Base-by-base conservation (phyloP, 1,140 invertebrate species). In the Pogonomyrmex barbatus region DNA sequence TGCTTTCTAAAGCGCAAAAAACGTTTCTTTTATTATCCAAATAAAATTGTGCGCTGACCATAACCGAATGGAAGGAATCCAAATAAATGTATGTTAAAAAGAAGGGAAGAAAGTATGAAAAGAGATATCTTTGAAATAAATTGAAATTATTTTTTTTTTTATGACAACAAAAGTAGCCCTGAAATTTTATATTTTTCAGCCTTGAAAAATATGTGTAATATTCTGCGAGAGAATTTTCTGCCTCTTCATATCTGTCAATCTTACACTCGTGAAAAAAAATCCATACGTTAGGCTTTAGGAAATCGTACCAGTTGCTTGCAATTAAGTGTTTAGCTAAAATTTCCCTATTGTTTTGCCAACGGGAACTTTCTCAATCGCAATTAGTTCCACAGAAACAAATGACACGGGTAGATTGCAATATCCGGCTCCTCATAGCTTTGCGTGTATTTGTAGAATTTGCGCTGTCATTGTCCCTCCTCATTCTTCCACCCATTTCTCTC, bases 331-430 rank as follows among this genome's bases (percentile, higher is more conserved):
- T 39, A 24, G 33, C 8, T 54, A 14, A 81, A 70, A 81, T 56
- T 56, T 54, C 63, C 63, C 10, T 45, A 68, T 68, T 70, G n/a
- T 81, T 56, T 56, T 24, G 45, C 47, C 45, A 24, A 58, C 24
- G 17, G 8, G 1, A 42, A 68, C 47, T 42, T 36, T 42, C 50
- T 56, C 50, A 50, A 63, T 47, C 75, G 58, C 42, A 65, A 81
- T 81, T 17, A 45, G 36, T 81, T 30, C 4, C 14, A n/a, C 47
- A 24, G 63, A 2, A 81, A 58, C 33, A 65, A 81, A 81, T 70
- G 50, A 70, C 63, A 56, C 78, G 63, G n/a, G 50, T 24, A 81
- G 63, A 81, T 79, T 81, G 78, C 63, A 81, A 81, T 70, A 81
- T 68, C 65, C 65, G 39, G 12, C 78, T 56, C 24, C 52, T 47